Percentiles rank a stretch among this genome's conserved stretches.
Evolutionary conservation across 2,888 invertebrate genomes (phyloP).

Genomic region (Zeuzera pyrina): DNA sequence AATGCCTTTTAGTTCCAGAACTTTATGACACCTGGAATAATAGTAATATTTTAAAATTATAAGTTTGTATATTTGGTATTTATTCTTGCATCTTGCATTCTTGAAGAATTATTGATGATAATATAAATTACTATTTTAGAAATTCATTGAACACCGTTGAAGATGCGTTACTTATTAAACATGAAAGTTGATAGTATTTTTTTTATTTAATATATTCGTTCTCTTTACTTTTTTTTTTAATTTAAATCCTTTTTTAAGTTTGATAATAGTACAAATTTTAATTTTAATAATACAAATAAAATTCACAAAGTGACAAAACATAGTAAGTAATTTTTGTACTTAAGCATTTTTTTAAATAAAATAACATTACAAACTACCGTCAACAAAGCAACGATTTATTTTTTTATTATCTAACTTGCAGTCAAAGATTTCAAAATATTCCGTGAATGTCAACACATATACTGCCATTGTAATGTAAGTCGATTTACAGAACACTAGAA

Average conservation of each 20-base stretch:
- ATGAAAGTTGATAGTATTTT: background rate
- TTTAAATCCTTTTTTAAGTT: too few relatives aligned
- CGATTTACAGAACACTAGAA: background rate
- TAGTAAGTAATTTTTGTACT: too few relatives aligned
- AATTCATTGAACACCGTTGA: background rate
- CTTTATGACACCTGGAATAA: conserved; percentile 67
- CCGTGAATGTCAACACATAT: background rate
- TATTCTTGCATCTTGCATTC: background rate
- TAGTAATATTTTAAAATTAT: background rate
- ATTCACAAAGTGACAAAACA: too few relatives aligned
- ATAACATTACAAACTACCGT: too few relatives aligned
- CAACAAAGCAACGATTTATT: too few relatives aligned
- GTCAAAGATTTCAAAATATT: too few relatives aligned
- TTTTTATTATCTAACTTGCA: background rate
- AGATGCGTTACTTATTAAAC: background rate
- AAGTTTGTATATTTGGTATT: background rate
- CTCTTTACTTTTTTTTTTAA: too few relatives aligned
- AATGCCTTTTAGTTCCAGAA: conserved; percentile 75
- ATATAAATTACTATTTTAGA: background rate
- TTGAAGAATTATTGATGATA: background rate
- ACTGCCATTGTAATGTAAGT: background rate
- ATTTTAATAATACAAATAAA: too few relatives aligned
- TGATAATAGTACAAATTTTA: too few relatives aligned
- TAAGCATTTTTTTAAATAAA: too few relatives aligned
- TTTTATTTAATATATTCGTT: too few relatives aligned